A percentile compares a stretch with the other conserved stretches of the same genome.
Conservation (phyloP, 2,888 invertebrate genomes). For the Chrysopilus asiliformis region DNA sequence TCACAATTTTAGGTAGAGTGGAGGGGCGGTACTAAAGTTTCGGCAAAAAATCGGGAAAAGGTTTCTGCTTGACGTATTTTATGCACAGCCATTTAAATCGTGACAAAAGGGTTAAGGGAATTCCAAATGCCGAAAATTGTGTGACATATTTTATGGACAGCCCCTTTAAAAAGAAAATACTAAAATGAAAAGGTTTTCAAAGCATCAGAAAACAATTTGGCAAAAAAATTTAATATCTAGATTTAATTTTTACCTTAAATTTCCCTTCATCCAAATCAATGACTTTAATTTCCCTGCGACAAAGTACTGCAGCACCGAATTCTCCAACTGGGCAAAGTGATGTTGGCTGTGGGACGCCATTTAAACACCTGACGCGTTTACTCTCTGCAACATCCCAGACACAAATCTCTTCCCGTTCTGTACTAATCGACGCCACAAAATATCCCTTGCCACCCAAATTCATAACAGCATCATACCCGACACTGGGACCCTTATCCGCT, state of each 20-base stretch:
- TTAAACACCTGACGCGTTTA: constrained; percentile 52
- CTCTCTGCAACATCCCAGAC: constrained; percentile 66
- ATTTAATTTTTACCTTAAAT: constrained; percentile 24
- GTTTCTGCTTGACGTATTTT: no score
- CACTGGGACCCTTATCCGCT: constrained; percentile 26
- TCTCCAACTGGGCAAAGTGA: constrained; percentile 65
- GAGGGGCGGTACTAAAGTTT: no score
- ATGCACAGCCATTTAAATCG: neutral
- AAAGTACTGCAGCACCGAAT: constrained; percentile 63
- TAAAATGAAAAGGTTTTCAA: no score
- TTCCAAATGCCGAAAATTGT: no score
- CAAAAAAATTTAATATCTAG: neutral
- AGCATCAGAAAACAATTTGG: neutral
- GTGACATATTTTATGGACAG: no score
- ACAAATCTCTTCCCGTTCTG: constrained; percentile 59
- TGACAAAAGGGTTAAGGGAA: no score
- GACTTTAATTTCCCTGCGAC: constrained; percentile 64
- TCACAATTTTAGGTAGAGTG: no score
- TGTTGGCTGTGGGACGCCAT: constrained; percentile 63
- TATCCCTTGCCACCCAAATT: constrained; percentile 43
- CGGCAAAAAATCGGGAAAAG: no score
- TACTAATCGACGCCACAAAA: constrained; percentile 62
- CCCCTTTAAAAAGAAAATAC: no score
- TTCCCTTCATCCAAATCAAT: constrained; percentile 65
- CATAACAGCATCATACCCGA: constrained; percentile 35